Evolutionary conservation across 2,113 vertebrate genomes (phyloP), one percentile per base, ranked within the genome.

Genomic region (Motacilla alba): DNA sequence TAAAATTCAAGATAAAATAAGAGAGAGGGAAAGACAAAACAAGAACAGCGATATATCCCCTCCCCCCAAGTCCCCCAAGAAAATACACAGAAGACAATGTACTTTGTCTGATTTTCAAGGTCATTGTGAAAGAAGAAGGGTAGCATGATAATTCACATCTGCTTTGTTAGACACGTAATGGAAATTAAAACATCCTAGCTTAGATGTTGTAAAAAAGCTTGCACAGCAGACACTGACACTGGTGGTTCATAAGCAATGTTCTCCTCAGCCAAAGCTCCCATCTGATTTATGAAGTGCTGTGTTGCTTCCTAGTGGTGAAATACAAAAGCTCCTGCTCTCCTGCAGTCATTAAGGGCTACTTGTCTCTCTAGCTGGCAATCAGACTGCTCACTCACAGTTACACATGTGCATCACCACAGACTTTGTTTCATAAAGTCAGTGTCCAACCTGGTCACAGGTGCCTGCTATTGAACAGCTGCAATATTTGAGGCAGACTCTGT

Each of bases 251-350:
- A 33, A 64, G 62, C 15, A 11, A 15, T 2, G 3, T 26, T 68
- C 43, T n/a, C 53, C 60, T 52, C 30, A 43, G 55, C 56, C 58
- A 46, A 31, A 49, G 37, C 52, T 82, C 44, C 9, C 12, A 0
- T 11, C 33, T 77, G 55, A 58, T 63, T 70, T 90, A 70, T 26
- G 56, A 81, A 83, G 75, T 8, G 44, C 30, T 83, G 37, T 66
- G 73, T 66, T 95, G 82, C 75, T 90, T 55, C 79, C 93, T 95
- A 67, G 94, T 59, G 91, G 89, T 77, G 59, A 95, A 89, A 77
- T 17, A 19, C 66, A 76, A 67, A 83, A 93, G 9, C 50, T 90
- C 27, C n/a, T 44, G 23, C 62, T 72, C 35, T 67, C 18, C 64
- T 69, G 49, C 37, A 33, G 3, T 44, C 33, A 4, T 43, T 31